Percentiles rank a stretch among this genome's conserved stretches.
phyloP scores from a whole-genome alignment of 23 tunicate genomes.

The Ascidia mentula region DNA sequence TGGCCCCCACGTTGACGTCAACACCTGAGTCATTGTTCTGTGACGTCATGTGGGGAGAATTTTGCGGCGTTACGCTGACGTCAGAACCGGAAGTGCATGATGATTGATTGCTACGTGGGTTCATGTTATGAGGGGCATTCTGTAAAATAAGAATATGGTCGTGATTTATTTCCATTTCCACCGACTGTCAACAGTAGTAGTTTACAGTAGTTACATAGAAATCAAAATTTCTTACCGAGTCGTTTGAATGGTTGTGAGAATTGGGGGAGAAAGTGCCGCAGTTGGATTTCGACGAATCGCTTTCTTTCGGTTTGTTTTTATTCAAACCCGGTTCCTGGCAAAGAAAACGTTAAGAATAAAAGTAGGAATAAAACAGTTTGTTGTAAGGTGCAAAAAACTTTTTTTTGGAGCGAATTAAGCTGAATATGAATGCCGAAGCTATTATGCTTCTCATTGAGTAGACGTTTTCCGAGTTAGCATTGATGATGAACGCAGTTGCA shows the following conservation, averaged over 20 bases:
- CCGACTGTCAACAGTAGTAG: too few relatives aligned
- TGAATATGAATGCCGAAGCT: too few relatives aligned
- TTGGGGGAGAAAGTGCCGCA: conserved; percentile 48
- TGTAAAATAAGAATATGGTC: not conserved
- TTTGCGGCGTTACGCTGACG: conserved; percentile 84
- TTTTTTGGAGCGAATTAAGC: too few relatives aligned
- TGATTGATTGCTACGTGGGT: conserved; percentile 91
- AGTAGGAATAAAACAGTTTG: too few relatives aligned
- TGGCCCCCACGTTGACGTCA: conserved; percentile 67
- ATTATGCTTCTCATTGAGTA: too few relatives aligned
- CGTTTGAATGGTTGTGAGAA: conserved; percentile 30
- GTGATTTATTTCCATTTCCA: not conserved
- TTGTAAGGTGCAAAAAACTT: too few relatives aligned
- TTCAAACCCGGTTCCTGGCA: conserved; percentile 46
- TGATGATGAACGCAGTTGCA: too few relatives aligned
- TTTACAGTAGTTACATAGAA: not conserved
- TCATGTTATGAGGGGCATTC: conserved; percentile 76
- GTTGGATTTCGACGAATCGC: conserved; percentile 32
- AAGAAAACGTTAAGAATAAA: too few relatives aligned
- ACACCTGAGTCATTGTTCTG: conserved; percentile 95
- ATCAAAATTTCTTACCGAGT: conserved; percentile 30
- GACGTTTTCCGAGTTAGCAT: too few relatives aligned
- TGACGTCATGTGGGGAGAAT: conserved; percentile 82
- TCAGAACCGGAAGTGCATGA: conserved; percentile 93
- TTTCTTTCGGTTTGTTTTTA: conserved; percentile 42